Base-by-base conservation (phyloP, 2,888 invertebrate genomes). In the Pseudeuparius sepicola region DNA sequence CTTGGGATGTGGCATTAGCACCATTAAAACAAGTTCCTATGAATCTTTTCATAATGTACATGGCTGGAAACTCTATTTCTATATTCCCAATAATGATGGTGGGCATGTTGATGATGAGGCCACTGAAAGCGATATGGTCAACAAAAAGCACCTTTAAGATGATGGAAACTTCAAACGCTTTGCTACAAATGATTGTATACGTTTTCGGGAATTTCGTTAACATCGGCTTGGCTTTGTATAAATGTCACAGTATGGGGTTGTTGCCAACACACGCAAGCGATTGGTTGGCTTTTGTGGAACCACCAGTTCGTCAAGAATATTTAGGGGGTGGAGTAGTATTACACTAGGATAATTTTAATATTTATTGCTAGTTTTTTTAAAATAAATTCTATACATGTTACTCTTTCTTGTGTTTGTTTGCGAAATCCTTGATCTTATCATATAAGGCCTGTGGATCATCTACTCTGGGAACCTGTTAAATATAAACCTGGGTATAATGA, bases 81-180 rank as follows among this genome's bases (percentile, higher is more conserved):
- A 97, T 99, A 52, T 97, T 99, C 54, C 98, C 98, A 0, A 98
- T 99, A 29, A 98, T 99, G 98, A 99, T 99, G 98, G 94, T 99
- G 5, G 96, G 94, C 25, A 98, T 99, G 98, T 73, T 98, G 66
- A 82, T 97, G 51, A 84, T 97, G 53, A 71, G 96, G 41, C 97
- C 97, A 2, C 77, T 97, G 14, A 96, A 97, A 65, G 94, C 97
- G 2, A 70, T 98, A 36, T 88, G 97, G 60, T 71, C 89, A 1
- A 84, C 92, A 20, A 82, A 82, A 55, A 78, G 80, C 43, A 84
- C 93, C 16, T 94, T 94, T 54, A 92, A 92, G 65, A 82, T 89
- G 72, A 88, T 94, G 34, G 93, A 93, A 64, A 92, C 92, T 14
- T 80, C 83, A 24, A 89, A 88, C 61, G 87, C 89, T 1, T 71